Percentiles rank a stretch among this genome's conserved stretches.
Evolutionary conservation across 2,113 vertebrate species (phyloP).

Genomic region (Cyanoderma ruficeps): DNA sequence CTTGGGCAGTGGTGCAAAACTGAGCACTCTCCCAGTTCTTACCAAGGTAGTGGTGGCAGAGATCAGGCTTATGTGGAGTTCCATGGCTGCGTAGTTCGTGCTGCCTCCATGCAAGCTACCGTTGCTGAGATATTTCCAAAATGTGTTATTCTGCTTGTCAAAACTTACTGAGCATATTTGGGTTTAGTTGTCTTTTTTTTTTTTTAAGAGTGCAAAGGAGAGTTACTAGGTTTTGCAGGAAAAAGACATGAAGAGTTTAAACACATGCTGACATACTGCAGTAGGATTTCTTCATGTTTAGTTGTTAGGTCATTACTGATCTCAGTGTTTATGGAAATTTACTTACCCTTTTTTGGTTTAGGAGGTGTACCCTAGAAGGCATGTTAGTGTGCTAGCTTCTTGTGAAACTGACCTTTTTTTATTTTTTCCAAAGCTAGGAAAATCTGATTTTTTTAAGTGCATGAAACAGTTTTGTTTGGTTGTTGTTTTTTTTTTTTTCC

Average conservation of each 20-base stretch:
- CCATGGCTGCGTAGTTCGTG: accelerated
- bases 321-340: not conserved
- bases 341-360: not conserved
- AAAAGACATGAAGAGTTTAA: not conserved
- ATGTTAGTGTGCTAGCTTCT: not conserved
- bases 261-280: accelerated
- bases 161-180: not conserved
- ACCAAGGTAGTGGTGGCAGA: accelerated
- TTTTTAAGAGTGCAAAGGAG: not conserved
- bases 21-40: accelerated
- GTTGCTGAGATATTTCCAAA: not conserved
- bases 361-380: not conserved
- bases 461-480: not conserved
- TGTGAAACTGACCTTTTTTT: not conserved
- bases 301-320: not conserved
- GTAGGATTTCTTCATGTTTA: not conserved
- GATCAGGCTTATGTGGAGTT: not conserved
- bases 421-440: not conserved
- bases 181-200: not conserved
- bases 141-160: not conserved
- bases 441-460: not conserved
- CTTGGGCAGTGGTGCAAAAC: accelerated
- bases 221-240: not conserved
- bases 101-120: accelerated
- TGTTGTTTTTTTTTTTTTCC: too few relatives aligned